Base-by-base conservation (phyloP, 2,888 invertebrate species). In the Charanyca ferruginea region DNA sequence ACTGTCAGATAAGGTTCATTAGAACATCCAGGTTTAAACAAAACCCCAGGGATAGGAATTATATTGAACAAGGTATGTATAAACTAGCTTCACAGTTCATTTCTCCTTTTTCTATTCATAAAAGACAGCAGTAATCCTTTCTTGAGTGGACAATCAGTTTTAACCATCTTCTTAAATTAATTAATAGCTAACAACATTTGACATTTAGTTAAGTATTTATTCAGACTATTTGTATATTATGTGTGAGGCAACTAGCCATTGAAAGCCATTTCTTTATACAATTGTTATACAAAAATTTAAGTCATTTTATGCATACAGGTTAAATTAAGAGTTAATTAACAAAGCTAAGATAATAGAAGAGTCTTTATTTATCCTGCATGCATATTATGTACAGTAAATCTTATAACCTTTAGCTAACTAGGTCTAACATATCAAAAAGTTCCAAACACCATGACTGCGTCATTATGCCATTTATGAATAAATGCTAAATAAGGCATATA, bases 401-500 rank as follows among this genome's bases (percentile, higher is more conserved):
- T 68, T 35, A 51, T 55, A 52, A 77, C 41, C 49, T 52, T 42
- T 23, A 63, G 66, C 41, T 62, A 63, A 69, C 41, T 62, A 78
- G 16, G 2, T 74, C 55, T 72, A 61, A 52, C 45, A 63, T 66
- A 81, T 60, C 22, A 52, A 61, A 81, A 71, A 57, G 42, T 59
- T 62, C 54, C 28, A 71, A 74, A 66, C 3, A 55, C 59, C 71
- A 79, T 68, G 67, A 81, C 77, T 74, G 80, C 44, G 32, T 71
- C 77, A 74, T 80, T 62, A 72, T 68, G 69, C 72, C 80, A 70
- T 77, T 74, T 64, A 72, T 61, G 59, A 74, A 82, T 80, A 83
- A 83, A 82, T 83, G 80, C 81, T 82, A 74, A 69, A 66, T 82
- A 81, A 81, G 81, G 81, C 81, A 70, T 81, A 67, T 77, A 73